phyloP scores from a whole-genome alignment of 1,140 invertebrate genomes.

The Bombus balteatus region DNA sequence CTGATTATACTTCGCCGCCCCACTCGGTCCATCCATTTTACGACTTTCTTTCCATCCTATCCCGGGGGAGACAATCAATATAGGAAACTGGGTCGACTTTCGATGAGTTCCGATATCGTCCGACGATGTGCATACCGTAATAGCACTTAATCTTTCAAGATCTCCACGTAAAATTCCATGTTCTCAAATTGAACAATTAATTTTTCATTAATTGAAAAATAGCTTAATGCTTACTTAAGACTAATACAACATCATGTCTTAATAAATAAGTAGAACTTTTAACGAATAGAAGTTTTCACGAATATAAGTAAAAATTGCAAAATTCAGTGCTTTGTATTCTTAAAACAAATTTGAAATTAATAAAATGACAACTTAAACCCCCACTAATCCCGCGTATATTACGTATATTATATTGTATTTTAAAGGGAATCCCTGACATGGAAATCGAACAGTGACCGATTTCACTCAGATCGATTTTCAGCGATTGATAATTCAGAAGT shows the following conservation, averaged over 20 bases:
- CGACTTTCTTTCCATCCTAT: constrained; percentile 26
- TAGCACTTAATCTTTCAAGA: background rate
- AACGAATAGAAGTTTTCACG: too few species aligned
- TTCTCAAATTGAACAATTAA: background rate
- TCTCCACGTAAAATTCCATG: background rate
- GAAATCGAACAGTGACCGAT: background rate
- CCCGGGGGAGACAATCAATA: constrained; percentile 45
- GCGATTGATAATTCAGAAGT: background rate
- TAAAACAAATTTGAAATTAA: background rate
- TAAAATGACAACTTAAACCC: too few species aligned
- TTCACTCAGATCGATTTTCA: background rate
- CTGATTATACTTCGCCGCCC: constrained; percentile 58
- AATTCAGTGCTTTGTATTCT: background rate
- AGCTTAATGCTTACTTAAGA: background rate
- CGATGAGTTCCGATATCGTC: constrained; percentile 21
- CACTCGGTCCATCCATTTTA: constrained; percentile 6
- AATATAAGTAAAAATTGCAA: background rate
- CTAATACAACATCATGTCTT: too few species aligned
- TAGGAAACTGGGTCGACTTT: constrained; percentile 41
- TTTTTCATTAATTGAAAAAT: background rate
- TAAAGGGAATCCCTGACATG: background rate
- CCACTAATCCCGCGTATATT: too few species aligned
- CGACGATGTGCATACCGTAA: background rate
- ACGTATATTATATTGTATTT: background rate
- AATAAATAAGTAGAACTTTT: background rate